Conservation (phyloP, 2,113 vertebrate species). For the Lucifuga dentata region DNA sequence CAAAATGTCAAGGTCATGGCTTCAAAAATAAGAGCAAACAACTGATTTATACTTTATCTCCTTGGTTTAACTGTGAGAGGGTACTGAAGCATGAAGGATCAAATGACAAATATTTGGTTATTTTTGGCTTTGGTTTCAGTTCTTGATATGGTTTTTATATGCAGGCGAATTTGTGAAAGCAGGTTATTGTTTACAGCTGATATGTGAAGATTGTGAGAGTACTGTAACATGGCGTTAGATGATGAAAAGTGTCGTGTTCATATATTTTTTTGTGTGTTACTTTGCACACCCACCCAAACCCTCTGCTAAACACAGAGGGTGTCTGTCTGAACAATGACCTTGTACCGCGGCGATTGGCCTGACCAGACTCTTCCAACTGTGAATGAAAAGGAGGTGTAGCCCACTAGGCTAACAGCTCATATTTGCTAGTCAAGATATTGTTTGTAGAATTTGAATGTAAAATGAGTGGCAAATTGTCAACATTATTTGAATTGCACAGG, state of each 20-base stretch:
- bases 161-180: constrained; percentile 25
- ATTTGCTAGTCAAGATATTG: constrained; percentile 23
- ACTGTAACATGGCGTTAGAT: constrained; percentile 25
- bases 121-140: constrained; percentile 9
- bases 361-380: constrained; percentile 54
- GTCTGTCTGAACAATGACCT: too few species aligned
- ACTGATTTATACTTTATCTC: neutral
- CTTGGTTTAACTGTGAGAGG: neutral
- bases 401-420: constrained; percentile 31
- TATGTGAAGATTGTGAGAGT: constrained; percentile 40
- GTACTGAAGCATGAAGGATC: constrained; percentile 9
- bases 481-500: constrained; percentile 11
- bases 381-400: constrained; percentile 58
- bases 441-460: constrained; percentile 28
- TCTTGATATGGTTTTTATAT: constrained; percentile 18
- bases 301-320: too few species aligned
- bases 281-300: constrained; percentile 69
- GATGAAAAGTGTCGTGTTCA: constrained; percentile 22
- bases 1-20: constrained; percentile 31
- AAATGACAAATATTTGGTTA: neutral
- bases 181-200: constrained; percentile 61
- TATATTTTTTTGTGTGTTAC: constrained; percentile 42
- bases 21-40: constrained; percentile 1
- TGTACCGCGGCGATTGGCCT: too few species aligned
- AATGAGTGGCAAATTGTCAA: constrained; percentile 16